Conservation (phyloP, 35 echinoderm and acorn worm genomes). For the Nesometra sesokonis region DNA sequence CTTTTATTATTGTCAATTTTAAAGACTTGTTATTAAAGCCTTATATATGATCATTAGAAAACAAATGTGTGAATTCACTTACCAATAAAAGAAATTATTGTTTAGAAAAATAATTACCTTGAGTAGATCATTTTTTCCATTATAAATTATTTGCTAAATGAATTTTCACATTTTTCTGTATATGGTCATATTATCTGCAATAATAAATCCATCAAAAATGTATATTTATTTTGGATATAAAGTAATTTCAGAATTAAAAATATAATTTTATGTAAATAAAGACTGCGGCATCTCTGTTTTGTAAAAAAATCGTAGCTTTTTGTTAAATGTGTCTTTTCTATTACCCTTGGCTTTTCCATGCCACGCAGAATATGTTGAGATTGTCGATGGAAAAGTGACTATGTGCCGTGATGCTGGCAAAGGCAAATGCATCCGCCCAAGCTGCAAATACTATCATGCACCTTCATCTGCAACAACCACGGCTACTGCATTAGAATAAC, state of each 20-base stretch:
- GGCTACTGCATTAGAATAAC: background rate
- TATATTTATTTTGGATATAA: background rate
- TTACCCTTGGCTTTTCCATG: constrained; percentile 17
- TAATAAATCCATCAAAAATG: background rate
- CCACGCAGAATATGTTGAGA: constrained; percentile 89
- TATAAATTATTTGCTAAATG: background rate
- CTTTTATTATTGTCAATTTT: too few species aligned
- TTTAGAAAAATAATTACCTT: background rate
- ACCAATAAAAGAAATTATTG: background rate
- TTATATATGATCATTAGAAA: background rate
- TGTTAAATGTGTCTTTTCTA: constrained; percentile 1
- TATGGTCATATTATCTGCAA: background rate
- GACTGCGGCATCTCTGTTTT: background rate
- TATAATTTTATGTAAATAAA: background rate
- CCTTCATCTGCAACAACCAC: constrained; percentile 41
- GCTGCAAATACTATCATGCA: constrained; percentile 99
- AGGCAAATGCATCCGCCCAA: constrained; percentile 98
- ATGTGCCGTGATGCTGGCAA: constrained; percentile 95
- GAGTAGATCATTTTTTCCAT: background rate
- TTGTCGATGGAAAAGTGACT: constrained; percentile 98
- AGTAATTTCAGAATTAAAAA: background rate
- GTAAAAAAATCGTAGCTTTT: background rate
- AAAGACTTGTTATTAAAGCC: background rate
- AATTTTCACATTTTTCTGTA: background rate
- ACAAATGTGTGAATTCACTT: background rate